phyloP scores from a whole-genome alignment of 2,797 vertebrate genomes.

The Bryconaethiops microstoma region DNA sequence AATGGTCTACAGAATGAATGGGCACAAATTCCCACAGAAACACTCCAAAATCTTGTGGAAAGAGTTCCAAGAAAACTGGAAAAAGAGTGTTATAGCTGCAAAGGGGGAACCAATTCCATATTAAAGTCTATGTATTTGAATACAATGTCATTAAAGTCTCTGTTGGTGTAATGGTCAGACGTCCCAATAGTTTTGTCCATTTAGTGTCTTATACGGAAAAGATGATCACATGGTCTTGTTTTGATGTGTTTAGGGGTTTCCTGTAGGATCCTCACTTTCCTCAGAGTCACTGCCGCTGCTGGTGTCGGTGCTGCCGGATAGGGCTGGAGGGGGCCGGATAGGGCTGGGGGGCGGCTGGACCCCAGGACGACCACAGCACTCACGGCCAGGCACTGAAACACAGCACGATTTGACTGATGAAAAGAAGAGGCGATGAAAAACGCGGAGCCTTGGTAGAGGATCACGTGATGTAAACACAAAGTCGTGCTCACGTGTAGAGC shows the following conservation, averaged over 20 bases:
- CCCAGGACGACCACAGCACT: conserved; percentile 58
- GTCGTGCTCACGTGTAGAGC: background rate
- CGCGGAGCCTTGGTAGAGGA: background rate
- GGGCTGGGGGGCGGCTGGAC: conserved; percentile 55
- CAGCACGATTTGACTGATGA: background rate
- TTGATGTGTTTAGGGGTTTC: conserved; percentile 27
- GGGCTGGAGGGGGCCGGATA: conserved; percentile 19
- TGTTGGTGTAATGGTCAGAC: no score
- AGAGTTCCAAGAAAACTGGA: no score
- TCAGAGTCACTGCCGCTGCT: conserved; percentile 51
- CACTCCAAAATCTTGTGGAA: no score
- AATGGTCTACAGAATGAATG: no score
- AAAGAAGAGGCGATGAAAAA: background rate
- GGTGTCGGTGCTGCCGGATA: conserved; percentile 26
- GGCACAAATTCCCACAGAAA: no score
- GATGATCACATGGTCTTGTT: background rate
- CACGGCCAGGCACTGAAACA: conserved; percentile 68
- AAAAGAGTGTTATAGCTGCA: no score
- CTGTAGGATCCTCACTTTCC: conserved; percentile 2
- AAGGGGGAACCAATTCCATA: no score
- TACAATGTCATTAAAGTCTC: no score
- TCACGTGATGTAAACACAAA: background rate
- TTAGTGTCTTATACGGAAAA: no score
- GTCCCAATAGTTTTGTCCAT: no score
- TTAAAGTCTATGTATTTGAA: no score